These are phyloP conservation scores for Melanocharis versteri DNA, from an alignment of 2,113 vertebrate genomes.

Conservation along the genomic window DNA sequence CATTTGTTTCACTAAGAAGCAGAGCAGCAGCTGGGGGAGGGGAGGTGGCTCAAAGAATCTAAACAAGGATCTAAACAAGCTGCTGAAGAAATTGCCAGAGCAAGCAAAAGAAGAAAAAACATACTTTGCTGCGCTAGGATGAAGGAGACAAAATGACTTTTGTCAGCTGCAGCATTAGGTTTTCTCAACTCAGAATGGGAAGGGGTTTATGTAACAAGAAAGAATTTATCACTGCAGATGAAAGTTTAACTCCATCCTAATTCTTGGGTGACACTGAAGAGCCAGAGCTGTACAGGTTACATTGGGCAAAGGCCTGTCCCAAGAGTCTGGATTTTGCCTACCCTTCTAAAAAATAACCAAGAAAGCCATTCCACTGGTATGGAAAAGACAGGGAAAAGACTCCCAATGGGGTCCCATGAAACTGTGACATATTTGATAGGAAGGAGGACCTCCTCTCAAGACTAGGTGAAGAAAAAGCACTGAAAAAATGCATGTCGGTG, in stretches of 20 bases:
- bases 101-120: not conserved
- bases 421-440: not conserved
- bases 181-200: not conserved
- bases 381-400: not conserved
- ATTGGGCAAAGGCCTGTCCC: not conserved
- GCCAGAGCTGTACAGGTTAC: not conserved
- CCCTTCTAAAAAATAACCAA: not conserved
- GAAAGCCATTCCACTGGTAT: not conserved
- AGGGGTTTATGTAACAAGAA: not conserved
- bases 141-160: not conserved
- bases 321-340: not conserved
- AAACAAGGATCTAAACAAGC: not conserved
- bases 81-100: not conserved
- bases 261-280: not conserved
- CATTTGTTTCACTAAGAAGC: not conserved
- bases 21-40: not conserved
- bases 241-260: not conserved
- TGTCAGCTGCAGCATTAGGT: not conserved
- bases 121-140: not conserved
- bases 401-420: not conserved
- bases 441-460: not conserved
- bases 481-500: not conserved
- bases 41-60: not conserved
- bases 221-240: not conserved
- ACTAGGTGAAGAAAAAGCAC: not conserved